Evolutionary conservation across 2,797 vertebrate genomes (phyloP).

Genomic region (Syncerus caffer): DNA sequence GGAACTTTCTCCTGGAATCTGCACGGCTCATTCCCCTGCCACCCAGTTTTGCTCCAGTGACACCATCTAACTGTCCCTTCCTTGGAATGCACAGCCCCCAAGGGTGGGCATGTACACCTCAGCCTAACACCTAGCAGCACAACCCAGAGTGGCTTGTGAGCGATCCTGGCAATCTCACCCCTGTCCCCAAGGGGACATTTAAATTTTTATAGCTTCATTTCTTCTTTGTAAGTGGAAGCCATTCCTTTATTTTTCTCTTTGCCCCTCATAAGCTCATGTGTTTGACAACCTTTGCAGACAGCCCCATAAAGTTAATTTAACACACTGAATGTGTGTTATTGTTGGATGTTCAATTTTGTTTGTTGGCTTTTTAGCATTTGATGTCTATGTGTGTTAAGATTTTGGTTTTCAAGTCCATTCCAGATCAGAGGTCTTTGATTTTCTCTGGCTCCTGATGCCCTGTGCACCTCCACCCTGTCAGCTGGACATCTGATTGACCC

Average conservation of each 20-base stretch:
- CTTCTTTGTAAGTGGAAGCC: background rate
- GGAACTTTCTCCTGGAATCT: background rate
- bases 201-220: background rate
- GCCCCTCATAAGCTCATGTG: background rate
- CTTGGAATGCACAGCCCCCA: fast-evolving
- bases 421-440: background rate
- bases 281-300: background rate
- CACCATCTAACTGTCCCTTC: background rate
- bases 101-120: background rate
- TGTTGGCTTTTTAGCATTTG: background rate
- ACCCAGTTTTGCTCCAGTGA: background rate
- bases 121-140: fast-evolving
- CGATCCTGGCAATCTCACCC: background rate
- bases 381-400: fast-evolving
- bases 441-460: background rate
- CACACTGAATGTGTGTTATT: background rate
- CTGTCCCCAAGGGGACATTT: background rate
- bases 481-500: background rate
- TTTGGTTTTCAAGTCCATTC: background rate
- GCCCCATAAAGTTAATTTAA: background rate
- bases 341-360: background rate
- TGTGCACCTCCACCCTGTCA: fast-evolving
- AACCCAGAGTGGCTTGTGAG: background rate
- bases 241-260: background rate
- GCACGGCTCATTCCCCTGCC: too few relatives aligned